Conservation (phyloP, 2,888 invertebrate species). For the Metopia argyrocephala region DNA sequence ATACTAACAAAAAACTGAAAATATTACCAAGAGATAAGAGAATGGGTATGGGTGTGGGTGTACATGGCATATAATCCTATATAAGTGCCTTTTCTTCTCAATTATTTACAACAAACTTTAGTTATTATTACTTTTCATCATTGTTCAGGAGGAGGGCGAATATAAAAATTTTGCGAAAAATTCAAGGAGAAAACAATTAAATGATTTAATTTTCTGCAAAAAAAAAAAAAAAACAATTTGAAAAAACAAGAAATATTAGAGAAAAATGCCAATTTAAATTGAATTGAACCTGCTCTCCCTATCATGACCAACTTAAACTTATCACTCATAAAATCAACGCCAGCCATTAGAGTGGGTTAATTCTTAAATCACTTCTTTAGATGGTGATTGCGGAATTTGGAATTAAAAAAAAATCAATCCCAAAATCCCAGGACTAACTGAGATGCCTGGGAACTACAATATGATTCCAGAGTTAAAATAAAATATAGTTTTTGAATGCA, state of each 20-base stretch:
- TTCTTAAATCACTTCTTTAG: slow-evolving; percentile 35
- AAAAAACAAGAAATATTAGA: slow-evolving; percentile 11
- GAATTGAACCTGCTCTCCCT: slow-evolving; percentile 11
- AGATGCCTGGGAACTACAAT: too few species aligned
- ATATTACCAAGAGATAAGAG: slow-evolving; percentile 1
- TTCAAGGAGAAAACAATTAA: slow-evolving; percentile 45
- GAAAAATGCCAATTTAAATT: not conserved
- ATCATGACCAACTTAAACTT: slow-evolving; percentile 14
- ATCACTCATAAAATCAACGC: slow-evolving; percentile 15
- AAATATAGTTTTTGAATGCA: too few species aligned
- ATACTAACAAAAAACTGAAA: slow-evolving; percentile 1
- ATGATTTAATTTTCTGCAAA: slow-evolving; percentile 40
- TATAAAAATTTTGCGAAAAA: slow-evolving; percentile 15
- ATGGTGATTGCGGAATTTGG: too few species aligned
- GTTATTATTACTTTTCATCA: slow-evolving; percentile 20
- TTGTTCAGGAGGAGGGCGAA: slow-evolving; percentile 15
- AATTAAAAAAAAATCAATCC: too few species aligned
- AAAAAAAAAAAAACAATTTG: not conserved
- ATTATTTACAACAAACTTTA: slow-evolving; percentile 39
- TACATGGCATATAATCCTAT: slow-evolving; percentile 15
- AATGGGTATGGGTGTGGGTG: not conserved
- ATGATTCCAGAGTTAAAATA: too few species aligned
- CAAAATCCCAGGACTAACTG: too few species aligned
- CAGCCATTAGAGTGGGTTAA: not conserved
- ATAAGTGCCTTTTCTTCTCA: not conserved